A percentile compares a stretch with the other conserved stretches of the same genome.
Conservation (phyloP, 2,113 vertebrate genomes). For the Microtus oregoni region DNA sequence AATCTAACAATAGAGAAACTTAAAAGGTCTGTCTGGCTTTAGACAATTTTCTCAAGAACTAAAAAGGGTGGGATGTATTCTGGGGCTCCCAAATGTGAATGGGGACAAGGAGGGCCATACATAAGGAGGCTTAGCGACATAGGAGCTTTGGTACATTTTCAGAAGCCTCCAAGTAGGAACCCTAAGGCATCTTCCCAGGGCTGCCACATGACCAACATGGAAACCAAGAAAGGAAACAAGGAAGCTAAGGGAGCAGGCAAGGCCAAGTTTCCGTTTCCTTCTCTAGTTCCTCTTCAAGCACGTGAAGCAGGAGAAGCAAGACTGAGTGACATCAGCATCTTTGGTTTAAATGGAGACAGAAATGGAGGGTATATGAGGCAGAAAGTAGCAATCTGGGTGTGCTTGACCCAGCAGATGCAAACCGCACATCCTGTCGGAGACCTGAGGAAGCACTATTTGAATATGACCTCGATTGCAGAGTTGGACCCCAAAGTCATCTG, state of each 20-base stretch:
- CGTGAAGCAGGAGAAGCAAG: neutral
- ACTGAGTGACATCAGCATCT: conserved; percentile 38
- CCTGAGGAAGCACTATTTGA: neutral
- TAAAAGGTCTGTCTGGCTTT: conserved; percentile 27
- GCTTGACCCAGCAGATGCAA: neutral
- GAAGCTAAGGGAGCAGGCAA: conserved; percentile 44
- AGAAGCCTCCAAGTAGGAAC: conserved; percentile 16
- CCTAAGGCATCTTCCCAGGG: neutral
- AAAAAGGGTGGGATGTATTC: neutral
- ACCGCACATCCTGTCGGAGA: neutral
- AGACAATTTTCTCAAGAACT: conserved; percentile 30
- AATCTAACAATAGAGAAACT: conserved; percentile 12
- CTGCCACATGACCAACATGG: conserved; percentile 14
- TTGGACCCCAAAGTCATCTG: neutral
- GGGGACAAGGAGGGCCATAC: neutral
- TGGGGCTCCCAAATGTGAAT: neutral
- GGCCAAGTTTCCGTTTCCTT: conserved; percentile 68
- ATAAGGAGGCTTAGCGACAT: neutral
- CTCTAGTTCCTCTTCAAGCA: conserved; percentile 49
- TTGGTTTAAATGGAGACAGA: conserved; percentile 51
- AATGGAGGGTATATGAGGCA: neutral
- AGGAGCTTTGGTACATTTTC: neutral
- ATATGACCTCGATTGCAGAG: neutral
- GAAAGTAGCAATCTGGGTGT: neutral
- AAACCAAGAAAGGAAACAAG: conserved; percentile 73